phyloP scores from a whole-genome alignment of 2,113 vertebrate genomes.

The Thalassoma bifasciatum region DNA sequence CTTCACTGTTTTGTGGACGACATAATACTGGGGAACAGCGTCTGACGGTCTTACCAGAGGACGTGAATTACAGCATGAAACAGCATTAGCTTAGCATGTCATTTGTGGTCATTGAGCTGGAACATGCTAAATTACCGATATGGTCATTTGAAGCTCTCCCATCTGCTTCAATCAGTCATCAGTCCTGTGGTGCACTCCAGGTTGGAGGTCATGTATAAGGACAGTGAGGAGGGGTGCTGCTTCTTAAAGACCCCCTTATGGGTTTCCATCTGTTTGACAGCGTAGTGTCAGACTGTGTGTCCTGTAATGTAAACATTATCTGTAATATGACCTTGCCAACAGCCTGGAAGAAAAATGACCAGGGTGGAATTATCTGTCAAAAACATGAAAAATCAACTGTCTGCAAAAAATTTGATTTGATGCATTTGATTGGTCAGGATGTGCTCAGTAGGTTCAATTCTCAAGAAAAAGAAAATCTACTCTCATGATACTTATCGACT shows the following conservation, averaged over 20 bases:
- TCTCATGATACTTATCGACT: not conserved
- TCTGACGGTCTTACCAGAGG: not conserved
- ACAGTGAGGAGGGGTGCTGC: constrained; percentile 20
- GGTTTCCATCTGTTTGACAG: constrained; percentile 66
- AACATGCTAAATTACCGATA: not conserved
- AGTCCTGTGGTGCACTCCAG: constrained; percentile 53
- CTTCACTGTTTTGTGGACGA: not conserved
- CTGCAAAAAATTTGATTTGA: no score
- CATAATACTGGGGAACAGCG: not conserved
- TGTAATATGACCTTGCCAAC: not conserved
- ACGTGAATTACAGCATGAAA: not conserved
- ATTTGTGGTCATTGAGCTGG: not conserved
- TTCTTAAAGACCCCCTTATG: constrained; percentile 48
- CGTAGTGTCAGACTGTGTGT: constrained; percentile 3
- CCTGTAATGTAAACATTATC: constrained; percentile 33
- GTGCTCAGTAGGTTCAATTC: no score
- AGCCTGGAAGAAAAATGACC: not conserved
- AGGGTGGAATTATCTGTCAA: not conserved
- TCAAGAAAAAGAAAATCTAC: no score
- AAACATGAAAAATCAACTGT: no score
- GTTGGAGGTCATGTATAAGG: constrained; percentile 43
- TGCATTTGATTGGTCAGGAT: no score
- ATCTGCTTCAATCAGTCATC: constrained; percentile 29
- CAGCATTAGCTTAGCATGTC: not conserved
- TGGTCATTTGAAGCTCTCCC: not conserved